Percentiles rank a stretch among this genome's conserved stretches.
These are phyloP conservation scores for Notothenia rossii DNA, from an alignment of 2,113 vertebrate species.

Conservation along the genomic window DNA sequence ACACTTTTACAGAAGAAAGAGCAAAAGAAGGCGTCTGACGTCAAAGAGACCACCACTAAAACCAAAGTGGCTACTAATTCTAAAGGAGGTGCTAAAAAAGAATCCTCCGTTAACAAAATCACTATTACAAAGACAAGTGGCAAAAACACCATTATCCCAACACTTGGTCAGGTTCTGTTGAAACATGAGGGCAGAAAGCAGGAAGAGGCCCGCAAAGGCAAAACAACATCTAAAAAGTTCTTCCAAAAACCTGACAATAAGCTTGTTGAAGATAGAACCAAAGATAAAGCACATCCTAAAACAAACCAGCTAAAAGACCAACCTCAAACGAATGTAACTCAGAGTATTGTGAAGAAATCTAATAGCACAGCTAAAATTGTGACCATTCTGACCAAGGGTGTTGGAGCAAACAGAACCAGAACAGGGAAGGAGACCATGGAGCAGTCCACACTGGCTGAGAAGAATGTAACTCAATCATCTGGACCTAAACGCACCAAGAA, in stretches of 20 bases:
- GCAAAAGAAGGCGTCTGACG: constrained; percentile 48
- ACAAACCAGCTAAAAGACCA: constrained; percentile 75
- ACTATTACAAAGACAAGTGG: constrained; percentile 37
- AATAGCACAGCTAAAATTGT: constrained; percentile 62
- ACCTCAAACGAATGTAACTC: constrained; percentile 70
- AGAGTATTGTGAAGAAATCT: constrained; percentile 50
- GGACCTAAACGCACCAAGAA: constrained; percentile 56
- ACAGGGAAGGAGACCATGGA: constrained; percentile 53
- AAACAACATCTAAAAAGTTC: constrained; percentile 55
- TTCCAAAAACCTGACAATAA: constrained; percentile 54
- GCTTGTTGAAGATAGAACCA: constrained; percentile 47
- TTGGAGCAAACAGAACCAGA: constrained; percentile 60
- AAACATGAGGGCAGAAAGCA: constrained; percentile 61
- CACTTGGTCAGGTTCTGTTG: constrained; percentile 56
- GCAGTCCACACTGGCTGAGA: constrained; percentile 60
- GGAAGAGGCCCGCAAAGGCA: constrained; percentile 69
- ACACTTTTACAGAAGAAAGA: constrained; percentile 63
- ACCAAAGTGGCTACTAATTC: constrained; percentile 42
- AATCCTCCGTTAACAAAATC: constrained; percentile 52
- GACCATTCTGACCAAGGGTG: constrained; percentile 42
- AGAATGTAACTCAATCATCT: constrained; percentile 54
- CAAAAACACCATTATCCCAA: constrained; percentile 52
- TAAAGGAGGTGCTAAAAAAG: constrained; percentile 55
- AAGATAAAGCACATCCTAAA: constrained; percentile 49
- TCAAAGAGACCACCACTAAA: constrained; percentile 58